These are phyloP conservation scores for Otolemur garnettii DNA, from an alignment of 2,113 vertebrate genomes.

Conservation along the genomic window DNA sequence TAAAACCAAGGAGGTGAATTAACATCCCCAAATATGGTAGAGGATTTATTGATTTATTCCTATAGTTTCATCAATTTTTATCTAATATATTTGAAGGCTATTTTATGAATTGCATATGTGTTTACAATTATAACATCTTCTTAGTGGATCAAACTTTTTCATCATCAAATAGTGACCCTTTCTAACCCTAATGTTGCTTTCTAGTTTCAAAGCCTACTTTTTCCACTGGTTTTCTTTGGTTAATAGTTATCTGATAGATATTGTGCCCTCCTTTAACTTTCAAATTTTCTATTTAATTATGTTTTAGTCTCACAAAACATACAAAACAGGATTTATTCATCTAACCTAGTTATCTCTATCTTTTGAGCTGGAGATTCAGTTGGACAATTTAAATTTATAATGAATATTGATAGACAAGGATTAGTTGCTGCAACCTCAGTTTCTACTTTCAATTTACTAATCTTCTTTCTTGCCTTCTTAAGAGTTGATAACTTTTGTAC, in stretches of 20 bases:
- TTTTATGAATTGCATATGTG: slow-evolving; percentile 7
- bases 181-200: background rate
- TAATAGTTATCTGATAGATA: background rate
- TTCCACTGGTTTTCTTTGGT: background rate
- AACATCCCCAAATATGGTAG: background rate
- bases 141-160: background rate
- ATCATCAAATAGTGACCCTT: background rate
- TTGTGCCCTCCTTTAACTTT: background rate
- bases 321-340: background rate
- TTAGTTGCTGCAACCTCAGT: background rate
- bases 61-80: background rate
- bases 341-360: background rate
- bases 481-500: background rate
- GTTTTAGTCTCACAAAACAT: background rate
- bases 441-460: slow-evolving; percentile 27
- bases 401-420: background rate
- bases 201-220: background rate
- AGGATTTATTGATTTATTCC: background rate
- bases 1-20: background rate
- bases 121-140: background rate
- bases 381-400: background rate
- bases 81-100: background rate
- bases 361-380: background rate
- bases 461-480: background rate
- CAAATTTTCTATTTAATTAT: slow-evolving; percentile 25